Percentiles rank a stretch among this genome's conserved stretches.
Evolutionary conservation across 2,113 vertebrate genomes (phyloP).

Genomic region (Oncorhynchus keta): DNA sequence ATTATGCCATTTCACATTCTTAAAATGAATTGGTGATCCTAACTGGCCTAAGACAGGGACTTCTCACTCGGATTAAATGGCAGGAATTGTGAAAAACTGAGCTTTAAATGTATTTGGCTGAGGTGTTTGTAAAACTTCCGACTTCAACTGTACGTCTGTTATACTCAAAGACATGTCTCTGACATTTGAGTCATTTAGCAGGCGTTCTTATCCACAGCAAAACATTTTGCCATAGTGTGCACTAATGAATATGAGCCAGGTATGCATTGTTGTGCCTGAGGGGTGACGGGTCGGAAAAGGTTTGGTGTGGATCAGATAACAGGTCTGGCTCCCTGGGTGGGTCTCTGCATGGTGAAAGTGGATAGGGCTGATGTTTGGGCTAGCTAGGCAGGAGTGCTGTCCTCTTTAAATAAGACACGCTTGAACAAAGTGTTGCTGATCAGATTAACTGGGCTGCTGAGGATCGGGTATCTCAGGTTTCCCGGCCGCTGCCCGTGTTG

Average conservation of each 20-base stretch:
- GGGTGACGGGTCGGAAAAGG: conserved; percentile 27
- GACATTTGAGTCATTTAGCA: background rate
- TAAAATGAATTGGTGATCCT: too few relatives aligned
- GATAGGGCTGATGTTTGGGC: conserved; percentile 71
- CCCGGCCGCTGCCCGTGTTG: background rate
- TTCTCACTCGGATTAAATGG: too few relatives aligned
- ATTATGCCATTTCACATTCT: too few relatives aligned
- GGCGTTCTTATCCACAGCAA: too few relatives aligned
- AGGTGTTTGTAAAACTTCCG: too few relatives aligned
- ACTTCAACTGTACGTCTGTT: conserved; percentile 24
- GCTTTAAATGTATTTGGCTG: too few relatives aligned
- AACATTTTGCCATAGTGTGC: too few relatives aligned
- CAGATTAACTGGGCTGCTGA: conserved; percentile 58
- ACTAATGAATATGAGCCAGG: conserved; percentile 13
- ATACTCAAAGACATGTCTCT: conserved; percentile 56
- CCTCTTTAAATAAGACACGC: conserved; percentile 65
- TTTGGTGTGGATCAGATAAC: conserved; percentile 48
- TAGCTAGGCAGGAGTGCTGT: conserved; percentile 55
- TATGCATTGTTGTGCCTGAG: conserved; percentile 40
- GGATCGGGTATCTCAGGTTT: conserved; percentile 57
- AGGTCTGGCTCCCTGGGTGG: conserved; percentile 25
- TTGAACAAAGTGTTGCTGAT: conserved; percentile 66
- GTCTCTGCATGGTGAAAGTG: conserved; percentile 51
- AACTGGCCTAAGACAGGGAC: too few relatives aligned
- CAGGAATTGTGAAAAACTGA: too few relatives aligned